Evolutionary conservation across 2,113 vertebrate species (phyloP).

Genomic region (Protobothrops mucrosquamatus): DNA sequence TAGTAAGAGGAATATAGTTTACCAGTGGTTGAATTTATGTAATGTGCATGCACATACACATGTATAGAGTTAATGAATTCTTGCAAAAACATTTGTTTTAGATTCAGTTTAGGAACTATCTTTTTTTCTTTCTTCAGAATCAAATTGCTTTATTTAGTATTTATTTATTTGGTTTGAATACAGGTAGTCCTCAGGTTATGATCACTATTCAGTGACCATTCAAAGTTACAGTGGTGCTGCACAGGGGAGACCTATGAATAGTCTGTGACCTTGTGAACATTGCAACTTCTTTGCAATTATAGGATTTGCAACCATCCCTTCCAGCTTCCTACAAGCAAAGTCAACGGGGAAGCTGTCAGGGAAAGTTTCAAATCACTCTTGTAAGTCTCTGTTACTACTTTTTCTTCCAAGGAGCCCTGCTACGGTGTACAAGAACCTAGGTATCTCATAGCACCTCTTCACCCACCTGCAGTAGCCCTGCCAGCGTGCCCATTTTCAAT

Average conservation of each 20-base stretch:
- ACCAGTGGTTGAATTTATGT: background rate
- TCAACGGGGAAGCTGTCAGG: background rate
- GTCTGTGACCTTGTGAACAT: background rate
- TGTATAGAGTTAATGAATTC: background rate
- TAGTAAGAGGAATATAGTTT: background rate
- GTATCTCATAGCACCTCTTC: background rate
- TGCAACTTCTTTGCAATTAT: background rate
- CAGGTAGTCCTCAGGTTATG: background rate
- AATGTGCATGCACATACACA: background rate
- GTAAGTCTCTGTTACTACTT: background rate
- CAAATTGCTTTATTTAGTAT: background rate
- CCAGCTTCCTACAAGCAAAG: background rate
- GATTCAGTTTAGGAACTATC: background rate
- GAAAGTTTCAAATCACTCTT: background rate
- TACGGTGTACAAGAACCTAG: background rate
- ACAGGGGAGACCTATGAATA: background rate
- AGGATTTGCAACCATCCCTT: background rate
- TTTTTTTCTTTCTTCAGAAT: background rate
- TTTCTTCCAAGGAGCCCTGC: background rate
- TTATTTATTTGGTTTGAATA: constrained; percentile 5
- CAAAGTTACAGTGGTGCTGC: background rate
- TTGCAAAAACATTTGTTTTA: background rate
- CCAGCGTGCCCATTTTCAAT: background rate
- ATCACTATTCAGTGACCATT: background rate
- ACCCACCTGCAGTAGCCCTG: background rate